These are phyloP conservation scores for Diloba caeruleocephala DNA, from an alignment of 2,888 invertebrate species.

Conservation along the genomic window DNA sequence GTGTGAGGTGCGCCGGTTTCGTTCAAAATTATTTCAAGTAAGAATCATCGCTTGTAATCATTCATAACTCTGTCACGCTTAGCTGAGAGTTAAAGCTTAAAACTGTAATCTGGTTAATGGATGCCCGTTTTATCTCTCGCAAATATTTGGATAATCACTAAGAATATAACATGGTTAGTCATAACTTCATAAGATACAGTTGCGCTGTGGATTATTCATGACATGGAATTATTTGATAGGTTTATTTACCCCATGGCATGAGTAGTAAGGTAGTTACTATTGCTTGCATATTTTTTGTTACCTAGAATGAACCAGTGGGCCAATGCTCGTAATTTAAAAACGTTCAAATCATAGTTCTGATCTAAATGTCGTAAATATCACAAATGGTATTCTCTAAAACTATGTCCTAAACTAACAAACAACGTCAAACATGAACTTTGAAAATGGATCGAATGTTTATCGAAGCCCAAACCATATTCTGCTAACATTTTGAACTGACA, in stretches of 20 bases:
- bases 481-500: too few relatives aligned
- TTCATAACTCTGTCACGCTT: not conserved
- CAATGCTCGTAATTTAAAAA: too few relatives aligned
- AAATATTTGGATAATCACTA: conserved; percentile 10
- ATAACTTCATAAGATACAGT: not conserved
- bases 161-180: conserved; percentile 1
- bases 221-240: not conserved
- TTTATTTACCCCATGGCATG: not conserved
- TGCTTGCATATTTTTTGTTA: too few relatives aligned
- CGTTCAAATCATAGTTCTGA: too few relatives aligned
- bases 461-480: too few relatives aligned
- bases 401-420: too few relatives aligned
- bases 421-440: too few relatives aligned
- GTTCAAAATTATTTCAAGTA: not conserved
- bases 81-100: not conserved
- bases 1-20: not conserved
- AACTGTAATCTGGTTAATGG: not conserved
- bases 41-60: not conserved
- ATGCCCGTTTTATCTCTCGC: not conserved
- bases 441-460: too few relatives aligned
- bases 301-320: too few relatives aligned
- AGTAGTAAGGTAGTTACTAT: too few relatives aligned
- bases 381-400: too few relatives aligned
- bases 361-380: too few relatives aligned
- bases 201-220: not conserved